Evolutionary conservation across 1,140 invertebrate genomes (phyloP), one percentile per base, ranked within the genome.

Genomic region (Hyposmocoma kahamanoa): DNA sequence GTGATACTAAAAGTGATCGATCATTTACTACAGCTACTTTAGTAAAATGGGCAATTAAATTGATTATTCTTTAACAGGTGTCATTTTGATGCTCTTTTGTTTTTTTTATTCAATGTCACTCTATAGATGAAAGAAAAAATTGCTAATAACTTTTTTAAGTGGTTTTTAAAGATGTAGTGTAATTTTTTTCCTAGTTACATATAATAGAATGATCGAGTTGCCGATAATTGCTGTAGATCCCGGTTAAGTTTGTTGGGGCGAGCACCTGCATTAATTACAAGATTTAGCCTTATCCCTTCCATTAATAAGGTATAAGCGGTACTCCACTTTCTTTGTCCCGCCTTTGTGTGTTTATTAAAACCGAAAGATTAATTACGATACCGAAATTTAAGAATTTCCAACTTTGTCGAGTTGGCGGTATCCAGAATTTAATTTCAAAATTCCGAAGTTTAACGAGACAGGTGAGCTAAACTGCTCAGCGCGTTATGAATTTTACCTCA

Each of bases 341-440:
- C 10, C 54, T 62, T 63, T 71, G 64, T 67, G 53, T 80, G 70
- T 72, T 74, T 72, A 71, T 72, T 76, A 79, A 70, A 76, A 36
- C 62, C 62, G 59, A 66, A 75, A 75, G 73, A 80, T 83, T 79
- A 79, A 83, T 81, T 80, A 73, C 68, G 64, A 72, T 69, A 70
- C 62, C 61, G 67, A 70, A 81, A 79, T 83, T 83, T 76, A 81
- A 81, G 79, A 83, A 79, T 83, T 75, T 67, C 61, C 62, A 79
- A 84, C 77, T 79, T 79, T 78, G 80, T 74, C 56, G 68, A 72
- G 72, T 72, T 66, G 62, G 53, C 67, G 69, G 66, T 67, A 71
- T 73, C 70, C 67, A 72, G 77, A 84, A 82, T 84, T 84, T 84
- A 80, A 82, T 80, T 84, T 84, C 78, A 82, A 84, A 84, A 82